Evolutionary conservation across 2,888 invertebrate genomes (phyloP), one percentile per base, ranked within the genome.

Genomic region (Erynnis tages): DNA sequence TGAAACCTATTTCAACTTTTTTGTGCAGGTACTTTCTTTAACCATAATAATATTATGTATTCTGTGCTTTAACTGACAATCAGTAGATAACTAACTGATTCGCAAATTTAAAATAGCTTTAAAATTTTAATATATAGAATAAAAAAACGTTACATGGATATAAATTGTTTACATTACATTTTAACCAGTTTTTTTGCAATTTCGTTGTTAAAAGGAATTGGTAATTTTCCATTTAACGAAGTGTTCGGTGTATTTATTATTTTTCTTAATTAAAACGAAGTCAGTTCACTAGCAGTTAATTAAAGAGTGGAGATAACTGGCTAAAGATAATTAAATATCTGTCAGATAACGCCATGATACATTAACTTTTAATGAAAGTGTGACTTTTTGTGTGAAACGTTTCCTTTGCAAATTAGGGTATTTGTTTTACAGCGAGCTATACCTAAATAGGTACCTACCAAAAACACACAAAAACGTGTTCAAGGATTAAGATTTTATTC

Each of bases 291-390:
- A 44, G 50, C 35, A 29, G 50, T 50, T 50, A 50, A 50, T 50
- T 50, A 50, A n/a, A 50, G 37, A 44, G 29, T 43, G 29, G 43
- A 50, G 50, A 50, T 50, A 50, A 44, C 43, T 44, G 19, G 43
- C 29, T 29, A 44, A 27, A 50, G 43, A 50, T 44, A 44, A 50
- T 50, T 50, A 50, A 50, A 50, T 50, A 50, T 50, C 35, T 50
- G 50, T 50, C 50, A 50, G 50, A 50, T 50, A 50, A 50, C 50
- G 50, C 50, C 50, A 44, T 44, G 43, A 50, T 50, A 50, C 43
- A 50, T 50, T 50, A 50, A 50, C 29, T 50, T 50, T 43, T 50
- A 50, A 50, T 50, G 35, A 50, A 50, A 50, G 16, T 41, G 32
- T 49, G 17, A 8, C 13, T 49, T 49, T 49, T 49, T 49, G 49